A percentile compares a stretch with the other conserved stretches of the same genome.
These are phyloP conservation scores for Atta colombica DNA, from an alignment of 1,140 invertebrate species.

Conservation along the genomic window DNA sequence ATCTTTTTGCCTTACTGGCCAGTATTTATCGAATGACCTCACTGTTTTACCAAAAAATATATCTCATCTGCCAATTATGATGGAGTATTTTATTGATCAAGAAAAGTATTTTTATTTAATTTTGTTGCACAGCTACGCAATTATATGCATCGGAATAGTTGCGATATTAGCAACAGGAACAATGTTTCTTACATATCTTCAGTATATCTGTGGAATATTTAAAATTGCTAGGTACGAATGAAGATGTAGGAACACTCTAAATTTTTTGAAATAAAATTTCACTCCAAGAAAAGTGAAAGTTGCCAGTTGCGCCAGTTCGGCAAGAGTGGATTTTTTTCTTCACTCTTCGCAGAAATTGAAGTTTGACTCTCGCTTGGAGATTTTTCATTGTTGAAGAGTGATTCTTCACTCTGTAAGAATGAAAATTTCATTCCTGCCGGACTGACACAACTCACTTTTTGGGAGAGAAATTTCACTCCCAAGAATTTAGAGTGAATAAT, in stretches of 20 bases:
- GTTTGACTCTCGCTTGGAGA: no score
- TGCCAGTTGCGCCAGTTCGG: no score
- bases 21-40: not conserved
- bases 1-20: not conserved
- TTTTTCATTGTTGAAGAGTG: no score
- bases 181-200: not conserved
- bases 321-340: no score
- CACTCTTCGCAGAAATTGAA: no score
- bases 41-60: not conserved
- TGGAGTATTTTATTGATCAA: constrained; percentile 25
- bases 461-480: no score
- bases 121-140: not conserved
- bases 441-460: no score
- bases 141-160: not conserved
- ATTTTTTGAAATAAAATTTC: no score
- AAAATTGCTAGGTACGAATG: constrained; percentile 11
- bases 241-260: not conserved
- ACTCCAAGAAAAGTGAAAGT: no score
- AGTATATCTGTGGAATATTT: constrained; percentile 5
- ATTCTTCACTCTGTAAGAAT: no score
- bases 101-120: constrained; percentile 24
- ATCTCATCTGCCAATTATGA: not conserved
- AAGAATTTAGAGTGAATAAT: no score
- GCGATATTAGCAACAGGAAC: constrained; percentile 1
- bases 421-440: no score